Conservation (phyloP, 2,888 invertebrate species). For the Sarcophaga subvicina region DNA sequence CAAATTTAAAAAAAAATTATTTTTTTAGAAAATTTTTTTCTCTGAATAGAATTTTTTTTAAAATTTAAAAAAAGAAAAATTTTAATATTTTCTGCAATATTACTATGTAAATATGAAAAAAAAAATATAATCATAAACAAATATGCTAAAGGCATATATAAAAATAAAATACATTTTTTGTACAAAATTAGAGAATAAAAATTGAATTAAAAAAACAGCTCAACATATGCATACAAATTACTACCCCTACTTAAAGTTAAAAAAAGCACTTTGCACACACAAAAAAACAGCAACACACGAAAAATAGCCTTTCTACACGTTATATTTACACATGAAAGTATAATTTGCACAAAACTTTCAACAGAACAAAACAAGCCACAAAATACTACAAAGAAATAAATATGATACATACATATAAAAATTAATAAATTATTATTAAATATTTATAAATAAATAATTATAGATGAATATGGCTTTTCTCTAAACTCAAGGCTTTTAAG, state of each 20-base stretch:
- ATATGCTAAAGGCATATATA: too few relatives aligned
- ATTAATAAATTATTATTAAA: slow-evolving; percentile 20
- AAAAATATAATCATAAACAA: too few relatives aligned
- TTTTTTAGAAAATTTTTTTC: too few relatives aligned
- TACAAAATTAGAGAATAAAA: slow-evolving; percentile 32
- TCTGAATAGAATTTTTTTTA: too few relatives aligned
- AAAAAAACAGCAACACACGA: slow-evolving; percentile 54
- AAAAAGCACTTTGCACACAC: slow-evolving; percentile 62
- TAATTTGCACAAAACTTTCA: slow-evolving; percentile 38
- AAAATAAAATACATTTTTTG: background rate
- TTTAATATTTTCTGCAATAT: too few relatives aligned
- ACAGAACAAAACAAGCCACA: slow-evolving; percentile 50
- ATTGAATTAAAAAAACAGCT: slow-evolving; percentile 72
- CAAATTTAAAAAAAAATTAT: too few relatives aligned
- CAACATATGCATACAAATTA: slow-evolving; percentile 69
- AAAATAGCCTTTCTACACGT: slow-evolving; percentile 62
- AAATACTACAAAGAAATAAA: slow-evolving; percentile 44
- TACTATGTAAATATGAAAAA: too few relatives aligned
- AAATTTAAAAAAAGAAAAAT: too few relatives aligned
- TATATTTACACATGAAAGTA: background rate
- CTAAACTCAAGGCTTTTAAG: slow-evolving; percentile 25
- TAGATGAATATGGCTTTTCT: slow-evolving; percentile 44
- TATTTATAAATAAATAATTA: slow-evolving; percentile 2
- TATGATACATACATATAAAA: slow-evolving; percentile 70
- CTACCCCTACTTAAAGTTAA: slow-evolving; percentile 16